These are phyloP conservation scores for Gryllus longicercus DNA, from an alignment of 2,888 invertebrate species.

Conservation along the genomic window DNA sequence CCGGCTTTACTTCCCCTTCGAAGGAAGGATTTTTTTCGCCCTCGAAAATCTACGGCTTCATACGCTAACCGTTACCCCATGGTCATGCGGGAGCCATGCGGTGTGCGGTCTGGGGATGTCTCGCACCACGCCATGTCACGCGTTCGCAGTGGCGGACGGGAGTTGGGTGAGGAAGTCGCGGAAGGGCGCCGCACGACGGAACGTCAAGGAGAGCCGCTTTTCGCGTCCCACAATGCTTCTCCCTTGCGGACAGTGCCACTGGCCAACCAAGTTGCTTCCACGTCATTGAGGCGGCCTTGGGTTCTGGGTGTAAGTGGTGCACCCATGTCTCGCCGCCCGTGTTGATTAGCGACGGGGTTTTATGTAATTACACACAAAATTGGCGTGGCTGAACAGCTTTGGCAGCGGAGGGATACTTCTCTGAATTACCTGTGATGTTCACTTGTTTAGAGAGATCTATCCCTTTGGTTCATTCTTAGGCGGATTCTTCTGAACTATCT, in stretches of 20 bases:
- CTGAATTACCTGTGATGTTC: too few relatives aligned
- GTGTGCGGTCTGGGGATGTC: constrained; percentile 30
- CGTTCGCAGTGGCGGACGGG: not conserved
- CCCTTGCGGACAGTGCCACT: constrained; percentile 12
- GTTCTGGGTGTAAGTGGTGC: not conserved
- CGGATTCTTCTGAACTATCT: too few relatives aligned
- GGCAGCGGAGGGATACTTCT: too few relatives aligned
- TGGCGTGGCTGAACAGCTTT: too few relatives aligned
- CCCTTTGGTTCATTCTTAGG: too few relatives aligned
- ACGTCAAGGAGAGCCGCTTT: constrained; percentile 19
- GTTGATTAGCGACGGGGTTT: too few relatives aligned
- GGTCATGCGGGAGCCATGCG: constrained; percentile 24
- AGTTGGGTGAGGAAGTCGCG: constrained; percentile 21
- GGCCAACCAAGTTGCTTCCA: constrained; percentile 18
- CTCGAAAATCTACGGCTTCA: too few relatives aligned
- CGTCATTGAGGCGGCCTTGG: constrained; percentile 23
- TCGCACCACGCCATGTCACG: constrained; percentile 9
- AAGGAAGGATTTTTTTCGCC: too few relatives aligned
- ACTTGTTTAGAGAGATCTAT: too few relatives aligned
- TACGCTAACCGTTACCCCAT: too few relatives aligned
- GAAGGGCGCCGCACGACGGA: constrained; percentile 23
- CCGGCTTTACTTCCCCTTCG: too few relatives aligned
- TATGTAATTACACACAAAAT: too few relatives aligned
- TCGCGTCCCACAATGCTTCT: constrained; percentile 28
- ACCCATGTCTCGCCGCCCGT: not conserved